Evolutionary conservation across 1,140 invertebrate species (phyloP).

Genomic region (Bombyx mori): ASM3026992v2 NC_085125.1:10804501-10805000

Average conservation of each 20-base stretch:
- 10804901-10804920: constrained; percentile 61
- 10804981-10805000: constrained; percentile 64
- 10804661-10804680: constrained; percentile 11
- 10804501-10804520: constrained; percentile 50
- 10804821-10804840: constrained; percentile 36
- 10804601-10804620: constrained; percentile 26
- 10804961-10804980: constrained; percentile 47
- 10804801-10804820: constrained; percentile 28
- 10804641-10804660: neutral
- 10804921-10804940: constrained; percentile 71
- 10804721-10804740: constrained; percentile 47
- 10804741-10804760: constrained; percentile 50
- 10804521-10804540: constrained; percentile 46
- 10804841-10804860: constrained; percentile 48
- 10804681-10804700: constrained; percentile 18
- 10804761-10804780: constrained; percentile 49
- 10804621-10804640: neutral
- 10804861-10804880: constrained; percentile 55
- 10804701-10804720: constrained; percentile 38
- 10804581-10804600: constrained; percentile 16
- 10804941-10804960: constrained; percentile 66
- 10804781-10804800: constrained; percentile 39
- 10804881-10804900: constrained; percentile 69
- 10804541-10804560: constrained; percentile 34
- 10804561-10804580: constrained; percentile 40